Base-by-base conservation (phyloP, 2,113 vertebrate genomes). In the Lethenteron reissneri region DNA sequence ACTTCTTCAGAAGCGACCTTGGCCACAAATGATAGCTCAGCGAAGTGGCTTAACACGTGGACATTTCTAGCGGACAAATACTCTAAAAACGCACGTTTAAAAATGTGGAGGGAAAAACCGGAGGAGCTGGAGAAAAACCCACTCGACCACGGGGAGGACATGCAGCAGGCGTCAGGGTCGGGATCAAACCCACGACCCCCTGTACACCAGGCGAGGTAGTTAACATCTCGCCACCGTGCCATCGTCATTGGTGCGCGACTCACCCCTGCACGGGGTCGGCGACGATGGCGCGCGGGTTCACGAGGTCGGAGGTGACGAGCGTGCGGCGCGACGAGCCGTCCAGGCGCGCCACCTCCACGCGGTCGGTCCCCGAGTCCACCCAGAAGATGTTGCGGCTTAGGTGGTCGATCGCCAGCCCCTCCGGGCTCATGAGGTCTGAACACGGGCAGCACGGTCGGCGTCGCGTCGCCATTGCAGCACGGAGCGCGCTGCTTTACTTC, bases 271-370 rank as follows among this genome's bases (percentile, higher is more conserved):
- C 5, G 11, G 88, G 77, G 76, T 95, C 90, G 1, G 74, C 71
- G 1, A 87, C 80, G n/a, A 95, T 87, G 71, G 88, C 85, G 58
- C 90, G 82, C 41, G 90, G 90, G 72, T 94, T 95, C 77, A 94
- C 85, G 57, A 95, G 78, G 11, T 79, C 86, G 0, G 80, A 80
- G 73, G 88, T 78, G 64, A 95, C 81, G 7, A 95, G 84, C 75
- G 92, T 81, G 10, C 87, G 83, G 12, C 88, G 85, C 78, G 88
- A 85, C 12, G 81, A 80, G 9, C 90, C 89, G 2, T 95, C 90
- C 78, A 95, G 74, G 70, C 80, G 85, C 1, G 90, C 84, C 71
- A 92, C 89, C 77, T 94, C 89, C 57, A 95, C 91, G 64, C 76
- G 81, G 64, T 95, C 86, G 74, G 81, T 80, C 1, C 83, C 77